Evolutionary conservation across 2,113 vertebrate species (phyloP), one percentile per base, ranked within the genome.

Genomic region (Tragelaphus scriptus): DNA sequence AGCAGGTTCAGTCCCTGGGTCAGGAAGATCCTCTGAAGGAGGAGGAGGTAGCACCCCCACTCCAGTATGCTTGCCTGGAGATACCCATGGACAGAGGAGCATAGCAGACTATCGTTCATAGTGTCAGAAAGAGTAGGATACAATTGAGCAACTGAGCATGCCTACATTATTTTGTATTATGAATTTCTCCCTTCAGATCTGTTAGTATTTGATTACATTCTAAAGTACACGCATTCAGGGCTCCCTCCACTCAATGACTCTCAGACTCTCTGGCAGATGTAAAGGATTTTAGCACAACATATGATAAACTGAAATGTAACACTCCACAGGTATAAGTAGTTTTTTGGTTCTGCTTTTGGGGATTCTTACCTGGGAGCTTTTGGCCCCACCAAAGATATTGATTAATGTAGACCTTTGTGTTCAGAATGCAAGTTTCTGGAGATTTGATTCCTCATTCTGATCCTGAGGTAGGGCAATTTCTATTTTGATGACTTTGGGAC

Each of bases 81-180:
- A 77, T 7, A 14, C 23, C 71, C 23, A 25, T 77, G 36, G 6
- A 26, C 23, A 77, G 40, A 77, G 12, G 12, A 44, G 12, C 36
- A 7, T 44, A 77, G 71, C 2, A 0, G 12, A 44, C 40, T 44
- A 44, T 23, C 0, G 0, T 44, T 12, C 23, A 26, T 14, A 26
- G 71, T 25, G 71, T 77, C 36, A 44, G 36, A 44, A 77, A 44
- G 23, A 44, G 71, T 44, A 77, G 36, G 23, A 44, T 44, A 44
- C 36, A 44, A 44, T 1, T 75, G 71, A 75, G 36, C 71, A 44
- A 26, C 71, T 77, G 71, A 44, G 23, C 71, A 44, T 7, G 23
- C 40, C 23, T 77, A 25, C 71, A 21, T 7, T 65, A 14, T 40
- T 53, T 36, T 36, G 23, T 63, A 36, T 81, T 91, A 11, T 82